Conservation (phyloP, 1,140 invertebrate species). For the Bombus fervidus region DNA sequence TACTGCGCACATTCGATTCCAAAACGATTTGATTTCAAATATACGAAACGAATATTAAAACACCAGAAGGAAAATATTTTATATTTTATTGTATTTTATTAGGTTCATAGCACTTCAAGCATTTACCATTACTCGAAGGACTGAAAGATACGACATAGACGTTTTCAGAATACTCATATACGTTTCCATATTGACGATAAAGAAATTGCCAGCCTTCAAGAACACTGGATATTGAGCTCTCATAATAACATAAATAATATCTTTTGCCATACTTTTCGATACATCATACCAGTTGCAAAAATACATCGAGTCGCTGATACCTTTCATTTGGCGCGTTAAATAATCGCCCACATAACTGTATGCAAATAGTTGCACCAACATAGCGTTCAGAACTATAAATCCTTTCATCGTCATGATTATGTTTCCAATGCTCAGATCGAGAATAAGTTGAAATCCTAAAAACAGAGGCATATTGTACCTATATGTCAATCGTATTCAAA, state of each 20-base stretch:
- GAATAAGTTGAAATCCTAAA: conserved; percentile 55
- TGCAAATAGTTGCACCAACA: conserved; percentile 35
- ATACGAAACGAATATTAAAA: background rate
- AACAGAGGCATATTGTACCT: background rate
- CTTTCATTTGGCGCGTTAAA: conserved; percentile 47
- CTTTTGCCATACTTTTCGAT: conserved; percentile 1
- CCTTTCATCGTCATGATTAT: conserved; percentile 24
- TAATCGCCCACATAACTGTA: conserved; percentile 57
- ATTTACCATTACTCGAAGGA: conserved; percentile 58
- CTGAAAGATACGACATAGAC: conserved; percentile 58
- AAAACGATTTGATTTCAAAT: background rate
- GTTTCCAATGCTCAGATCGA: conserved; percentile 29
- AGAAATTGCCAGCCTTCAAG: conserved; percentile 38
- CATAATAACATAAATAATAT: conserved; percentile 41
- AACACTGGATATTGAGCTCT: conserved; percentile 21
- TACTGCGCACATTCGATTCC: background rate
- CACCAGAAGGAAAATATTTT: background rate
- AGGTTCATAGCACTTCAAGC: background rate
- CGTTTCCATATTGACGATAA: conserved; percentile 51
- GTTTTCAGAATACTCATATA: conserved; percentile 58
- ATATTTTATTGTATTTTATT: background rate
- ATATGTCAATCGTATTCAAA: background rate
- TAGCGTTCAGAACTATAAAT: background rate
- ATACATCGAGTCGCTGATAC: conserved; percentile 32
- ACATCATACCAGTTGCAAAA: conserved; percentile 38